Evolutionary conservation across 2,797 vertebrate species (phyloP).

Genomic region (Rhynchotus rufescens): DNA sequence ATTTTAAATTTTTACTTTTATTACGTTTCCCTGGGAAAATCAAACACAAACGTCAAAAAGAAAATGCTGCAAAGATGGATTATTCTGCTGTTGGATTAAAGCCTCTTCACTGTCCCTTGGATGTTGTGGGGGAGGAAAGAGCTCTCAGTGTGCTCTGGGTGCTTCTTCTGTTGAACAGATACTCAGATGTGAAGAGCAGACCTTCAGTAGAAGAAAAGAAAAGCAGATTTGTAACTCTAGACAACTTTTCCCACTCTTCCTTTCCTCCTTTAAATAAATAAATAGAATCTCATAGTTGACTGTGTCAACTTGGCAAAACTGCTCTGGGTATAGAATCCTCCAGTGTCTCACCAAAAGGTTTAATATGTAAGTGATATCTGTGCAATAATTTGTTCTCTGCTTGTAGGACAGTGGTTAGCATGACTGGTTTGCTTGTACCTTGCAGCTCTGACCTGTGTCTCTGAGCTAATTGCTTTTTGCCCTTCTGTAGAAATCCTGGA

Average conservation of each 20-base stretch:
- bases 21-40: slow-evolving; percentile 79
- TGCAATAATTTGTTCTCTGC: neutral
- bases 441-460: neutral
- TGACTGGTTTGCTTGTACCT: neutral
- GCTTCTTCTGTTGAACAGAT: neutral
- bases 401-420: neutral
- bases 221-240: neutral
- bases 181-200: neutral
- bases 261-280: neutral
- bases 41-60: slow-evolving; percentile 76
- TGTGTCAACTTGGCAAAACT: neutral
- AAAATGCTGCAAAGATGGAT: slow-evolving; percentile 77
- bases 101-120: neutral
- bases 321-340: neutral
- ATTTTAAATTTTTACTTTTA: slow-evolving; percentile 89
- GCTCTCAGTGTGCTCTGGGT: neutral
- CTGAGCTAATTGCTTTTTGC: slow-evolving; percentile 28
- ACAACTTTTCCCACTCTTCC: neutral
- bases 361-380: neutral
- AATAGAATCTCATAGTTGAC: neutral
- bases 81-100: neutral
- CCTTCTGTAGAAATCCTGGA: slow-evolving; percentile 93
- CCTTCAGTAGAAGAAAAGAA: neutral
- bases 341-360: neutral
- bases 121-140: neutral